Percentiles rank a stretch among this genome's conserved stretches.
phyloP scores from a whole-genome alignment of 1,140 invertebrate species.

The Drosophila pachea region DNA sequence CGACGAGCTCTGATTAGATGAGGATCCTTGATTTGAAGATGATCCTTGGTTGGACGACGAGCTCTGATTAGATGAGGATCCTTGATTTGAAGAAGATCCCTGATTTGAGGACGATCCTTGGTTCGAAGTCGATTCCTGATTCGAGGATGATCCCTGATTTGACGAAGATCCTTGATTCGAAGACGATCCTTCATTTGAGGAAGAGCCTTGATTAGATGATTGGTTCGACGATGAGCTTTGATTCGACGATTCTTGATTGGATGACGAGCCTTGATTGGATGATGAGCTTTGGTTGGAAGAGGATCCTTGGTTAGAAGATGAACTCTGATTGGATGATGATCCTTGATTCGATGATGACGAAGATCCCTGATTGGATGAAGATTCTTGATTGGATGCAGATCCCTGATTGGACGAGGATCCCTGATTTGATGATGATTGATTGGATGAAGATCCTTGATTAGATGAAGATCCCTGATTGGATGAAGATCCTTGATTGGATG shows the following conservation, averaged over 20 bases:
- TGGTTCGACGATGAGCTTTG: conserved; percentile 21
- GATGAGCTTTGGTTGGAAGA: conserved; percentile 25
- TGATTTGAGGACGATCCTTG: conserved; percentile 32
- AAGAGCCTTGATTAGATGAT: conserved; percentile 31
- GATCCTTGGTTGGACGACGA: conserved; percentile 26
- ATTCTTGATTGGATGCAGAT: conserved; percentile 40
- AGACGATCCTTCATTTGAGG: conserved; percentile 32
- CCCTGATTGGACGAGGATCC: conserved; percentile 14
- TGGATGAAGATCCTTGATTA: not conserved
- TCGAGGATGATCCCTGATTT: conserved; percentile 27
- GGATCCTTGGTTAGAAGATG: conserved; percentile 17
- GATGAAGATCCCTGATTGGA: not conserved
- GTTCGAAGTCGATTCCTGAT: conserved; percentile 22
- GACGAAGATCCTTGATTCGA: conserved; percentile 21
- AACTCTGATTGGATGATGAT: conserved; percentile 32
- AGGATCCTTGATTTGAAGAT: conserved; percentile 19
- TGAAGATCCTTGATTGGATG: conserved; percentile 38
- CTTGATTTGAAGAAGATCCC: conserved; percentile 18
- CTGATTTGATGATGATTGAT: conserved; percentile 21
- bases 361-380: not conserved
- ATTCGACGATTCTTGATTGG: conserved; percentile 41
- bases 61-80: conserved; percentile 23
- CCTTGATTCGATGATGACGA: conserved; percentile 16
- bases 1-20: conserved; percentile 31
- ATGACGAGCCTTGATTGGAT: conserved; percentile 12